Conservation (phyloP, 2,113 vertebrate genomes). For the Elephas maximus region DNA sequence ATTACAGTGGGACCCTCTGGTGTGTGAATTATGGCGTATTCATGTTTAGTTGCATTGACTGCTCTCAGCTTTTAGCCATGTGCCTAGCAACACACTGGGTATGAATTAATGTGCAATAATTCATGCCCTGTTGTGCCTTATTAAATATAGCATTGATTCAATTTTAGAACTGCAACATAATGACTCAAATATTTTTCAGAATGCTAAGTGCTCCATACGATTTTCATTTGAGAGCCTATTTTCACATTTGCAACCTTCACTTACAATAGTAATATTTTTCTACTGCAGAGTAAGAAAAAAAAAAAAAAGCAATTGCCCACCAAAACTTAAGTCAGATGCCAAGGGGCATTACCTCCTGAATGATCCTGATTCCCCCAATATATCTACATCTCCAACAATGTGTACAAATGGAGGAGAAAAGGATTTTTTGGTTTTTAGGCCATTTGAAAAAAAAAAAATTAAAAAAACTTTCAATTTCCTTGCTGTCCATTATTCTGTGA, state of each 20-base stretch:
- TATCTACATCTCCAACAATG: conserved; percentile 9
- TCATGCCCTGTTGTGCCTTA: conserved; percentile 88
- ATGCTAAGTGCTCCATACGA: conserved; percentile 79
- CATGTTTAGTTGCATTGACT: conserved; percentile 86
- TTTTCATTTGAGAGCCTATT: conserved; percentile 85
- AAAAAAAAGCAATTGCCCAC: conserved; percentile 71
- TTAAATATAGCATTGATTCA: conserved; percentile 89
- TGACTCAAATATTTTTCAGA: conserved; percentile 88
- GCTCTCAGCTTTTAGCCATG: conserved; percentile 87
- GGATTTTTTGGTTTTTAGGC: neutral
- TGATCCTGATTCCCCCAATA: conserved; percentile 25
- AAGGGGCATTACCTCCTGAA: conserved; percentile 64
- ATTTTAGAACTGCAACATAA: conserved; percentile 87
- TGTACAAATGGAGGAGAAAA: neutral
- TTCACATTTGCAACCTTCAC: conserved; percentile 83
- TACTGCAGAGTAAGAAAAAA: conserved; percentile 64
- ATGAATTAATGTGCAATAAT: conserved; percentile 90
- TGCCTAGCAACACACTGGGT: conserved; percentile 86
- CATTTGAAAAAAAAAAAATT: conserved; percentile 59
- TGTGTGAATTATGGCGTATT: conserved; percentile 87
- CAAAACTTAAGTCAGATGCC: conserved; percentile 72
- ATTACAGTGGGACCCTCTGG: conserved; percentile 84
- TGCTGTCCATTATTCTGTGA: conserved; percentile 50
- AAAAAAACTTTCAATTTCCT: conserved; percentile 53
- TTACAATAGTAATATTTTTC: conserved; percentile 84